Percentiles rank a stretch among this genome's conserved stretches.
These are phyloP conservation scores for Andrena bicolor DNA, from an alignment of 2,888 invertebrate genomes.

Conservation along the genomic window DNA sequence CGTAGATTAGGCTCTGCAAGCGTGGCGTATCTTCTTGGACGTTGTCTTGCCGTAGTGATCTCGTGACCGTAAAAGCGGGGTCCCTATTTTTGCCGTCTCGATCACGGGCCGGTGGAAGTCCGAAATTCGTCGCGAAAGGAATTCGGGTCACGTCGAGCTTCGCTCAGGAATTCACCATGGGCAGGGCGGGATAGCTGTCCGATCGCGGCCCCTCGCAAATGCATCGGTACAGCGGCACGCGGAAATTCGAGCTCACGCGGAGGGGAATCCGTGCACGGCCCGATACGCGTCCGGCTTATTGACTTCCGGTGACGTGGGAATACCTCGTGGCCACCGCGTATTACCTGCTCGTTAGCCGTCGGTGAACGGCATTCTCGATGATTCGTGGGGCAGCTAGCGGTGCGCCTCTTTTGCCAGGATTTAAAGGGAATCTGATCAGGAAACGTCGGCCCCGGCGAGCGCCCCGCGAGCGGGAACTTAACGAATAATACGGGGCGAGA, in stretches of 20 bases:
- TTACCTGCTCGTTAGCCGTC: slow-evolving; percentile 53
- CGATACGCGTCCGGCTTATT: slow-evolving; percentile 69
- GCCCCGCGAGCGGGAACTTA: neutral
- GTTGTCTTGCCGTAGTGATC: neutral
- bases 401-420: slow-evolving; percentile 18
- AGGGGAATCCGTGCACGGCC: slow-evolving; percentile 56
- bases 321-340: slow-evolving; percentile 41
- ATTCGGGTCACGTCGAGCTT: slow-evolving; percentile 54
- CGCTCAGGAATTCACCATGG: slow-evolving; percentile 47
- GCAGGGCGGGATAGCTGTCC: slow-evolving; percentile 46
- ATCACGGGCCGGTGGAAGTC: slow-evolving; percentile 1
- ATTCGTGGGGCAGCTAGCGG: neutral
- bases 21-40: neutral
- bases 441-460: neutral
- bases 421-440: slow-evolving; percentile 26
- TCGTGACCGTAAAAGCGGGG: neutral
- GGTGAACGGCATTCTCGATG: slow-evolving; percentile 27
- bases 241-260: slow-evolving; percentile 70
- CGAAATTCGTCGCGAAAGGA: slow-evolving; percentile 20
- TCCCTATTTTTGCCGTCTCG: slow-evolving; percentile 30
- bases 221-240: slow-evolving; percentile 63
- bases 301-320: slow-evolving; percentile 76
- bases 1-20: neutral
- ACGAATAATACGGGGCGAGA: neutral
- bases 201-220: slow-evolving; percentile 41